These are phyloP conservation scores for Protonemura montana DNA, from an alignment of 2,888 invertebrate species.

Conservation along the genomic window DNA sequence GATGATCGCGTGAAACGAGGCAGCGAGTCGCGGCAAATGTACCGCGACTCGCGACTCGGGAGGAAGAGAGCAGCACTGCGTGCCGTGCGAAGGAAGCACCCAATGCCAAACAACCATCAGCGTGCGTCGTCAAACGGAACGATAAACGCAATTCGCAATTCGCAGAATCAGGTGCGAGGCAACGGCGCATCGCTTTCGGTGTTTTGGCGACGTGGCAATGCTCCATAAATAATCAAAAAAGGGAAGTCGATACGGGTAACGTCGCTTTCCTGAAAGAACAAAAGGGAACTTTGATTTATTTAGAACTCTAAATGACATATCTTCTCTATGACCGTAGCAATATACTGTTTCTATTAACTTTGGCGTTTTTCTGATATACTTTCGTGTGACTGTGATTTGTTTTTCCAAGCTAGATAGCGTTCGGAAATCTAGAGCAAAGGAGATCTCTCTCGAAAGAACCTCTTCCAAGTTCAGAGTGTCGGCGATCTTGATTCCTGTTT, in stretches of 20 bases:
- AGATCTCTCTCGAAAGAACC: background rate
- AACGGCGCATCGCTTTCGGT: background rate
- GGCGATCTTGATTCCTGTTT: background rate
- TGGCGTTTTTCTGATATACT: background rate
- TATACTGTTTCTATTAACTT: background rate
- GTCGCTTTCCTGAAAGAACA: background rate
- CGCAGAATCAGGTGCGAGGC: background rate
- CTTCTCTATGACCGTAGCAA: background rate
- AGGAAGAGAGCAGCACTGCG: background rate
- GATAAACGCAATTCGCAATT: background rate
- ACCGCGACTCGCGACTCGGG: background rate
- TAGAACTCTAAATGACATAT: background rate
- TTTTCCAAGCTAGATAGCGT: background rate
- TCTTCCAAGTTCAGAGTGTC: background rate
- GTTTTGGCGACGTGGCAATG: background rate
- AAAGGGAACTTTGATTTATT: background rate
- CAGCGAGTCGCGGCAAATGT: constrained; percentile 2
- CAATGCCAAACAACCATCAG: background rate
- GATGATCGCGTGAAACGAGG: constrained; percentile 16
- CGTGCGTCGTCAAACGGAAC: background rate
- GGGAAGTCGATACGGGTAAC: background rate
- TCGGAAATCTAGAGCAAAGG: background rate
- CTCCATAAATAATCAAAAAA: constrained; percentile 3
- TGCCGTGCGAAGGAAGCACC: background rate
- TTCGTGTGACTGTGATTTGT: background rate